Base-by-base conservation (phyloP, 2,113 vertebrate genomes). In the Hepsetus odoe region DNA sequence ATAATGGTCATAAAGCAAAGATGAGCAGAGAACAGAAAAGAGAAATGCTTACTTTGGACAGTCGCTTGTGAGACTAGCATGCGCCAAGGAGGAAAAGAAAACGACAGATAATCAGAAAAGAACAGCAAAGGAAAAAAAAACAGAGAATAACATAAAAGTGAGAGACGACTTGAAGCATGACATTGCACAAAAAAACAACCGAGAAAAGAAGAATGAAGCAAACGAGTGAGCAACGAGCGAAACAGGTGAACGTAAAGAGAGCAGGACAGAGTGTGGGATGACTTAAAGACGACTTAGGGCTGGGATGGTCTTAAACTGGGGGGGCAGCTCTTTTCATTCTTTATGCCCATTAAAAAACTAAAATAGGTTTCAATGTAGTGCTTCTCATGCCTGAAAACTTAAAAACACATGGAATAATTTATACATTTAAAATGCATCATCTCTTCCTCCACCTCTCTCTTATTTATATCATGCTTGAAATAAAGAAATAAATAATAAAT, bases 1-100 rank as follows among this genome's bases (percentile, higher is more conserved):
- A 28, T 20, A 44, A 32, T 64, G n/a, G 65, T 80, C 67, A 42
- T 51, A 66, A 58, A 76, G 83, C 66, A 81, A 35, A 72, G 56
- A 80, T 66, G 78, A 74, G 68, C 79, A 76, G 86, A 87, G 80
- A 92, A 94, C 92, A 94, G 87, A 90, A 89, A 89, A 90, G 91
- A 94, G 94, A 92, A 93, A 95, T 94, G 95, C 95, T 97, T 98
- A 97, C 96, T 98, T 98, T 98, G 93, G 96, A 98, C 93, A 98
- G 96, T 95, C 94, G 95, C 95, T 96, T 97, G 95, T 96, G 95
- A 97, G 95, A 96, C 96, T 98, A 95, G 91, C 95, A 96, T 95
- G 94, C 92, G 94, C 85, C 89, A 93, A 94, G 92, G 92, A 94
- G 94, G 93, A 91, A 91, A 95, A 92, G 90, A 95, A 95, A 55